phyloP scores from a whole-genome alignment of 1,140 invertebrate genomes.

The Psix sp. region DNA sequence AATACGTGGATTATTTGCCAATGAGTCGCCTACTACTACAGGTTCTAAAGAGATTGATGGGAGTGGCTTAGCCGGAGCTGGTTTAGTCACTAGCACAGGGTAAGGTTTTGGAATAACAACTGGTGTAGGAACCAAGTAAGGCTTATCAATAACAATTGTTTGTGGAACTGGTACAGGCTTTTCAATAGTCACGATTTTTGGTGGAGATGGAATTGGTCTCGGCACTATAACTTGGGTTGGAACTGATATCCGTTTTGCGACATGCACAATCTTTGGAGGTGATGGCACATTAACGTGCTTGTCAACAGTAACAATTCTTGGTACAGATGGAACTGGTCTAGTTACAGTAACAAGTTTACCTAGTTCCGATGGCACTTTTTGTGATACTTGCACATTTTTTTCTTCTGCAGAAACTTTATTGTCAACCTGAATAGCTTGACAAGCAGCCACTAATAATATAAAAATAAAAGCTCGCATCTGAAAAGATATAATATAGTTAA shows the following conservation, averaged over 20 bases:
- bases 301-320: constrained; percentile 19
- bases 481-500: neutral
- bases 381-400: neutral
- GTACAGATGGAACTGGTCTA: constrained; percentile 11
- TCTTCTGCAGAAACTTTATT: no score
- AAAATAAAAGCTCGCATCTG: neutral
- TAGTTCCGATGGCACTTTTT: neutral
- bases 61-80: no score
- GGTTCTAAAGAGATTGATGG: no score
- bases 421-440: neutral
- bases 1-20: no score
- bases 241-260: constrained; percentile 10
- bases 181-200: constrained; percentile 16
- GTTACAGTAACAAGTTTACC: neutral
- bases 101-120: constrained; percentile 8
- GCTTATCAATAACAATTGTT: constrained; percentile 4
- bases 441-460: neutral
- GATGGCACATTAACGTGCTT: constrained; percentile 13
- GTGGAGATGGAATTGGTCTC: constrained; percentile 31
- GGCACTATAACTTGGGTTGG: neutral
- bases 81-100: neutral
- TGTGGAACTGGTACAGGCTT: constrained; percentile 10
- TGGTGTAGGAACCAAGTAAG: constrained; percentile 2
- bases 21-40: no score
- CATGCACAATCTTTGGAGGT: constrained; percentile 12